Evolutionary conservation across 2,113 vertebrate genomes (phyloP).

Genomic region (Heloderma charlesbogerti): DNA sequence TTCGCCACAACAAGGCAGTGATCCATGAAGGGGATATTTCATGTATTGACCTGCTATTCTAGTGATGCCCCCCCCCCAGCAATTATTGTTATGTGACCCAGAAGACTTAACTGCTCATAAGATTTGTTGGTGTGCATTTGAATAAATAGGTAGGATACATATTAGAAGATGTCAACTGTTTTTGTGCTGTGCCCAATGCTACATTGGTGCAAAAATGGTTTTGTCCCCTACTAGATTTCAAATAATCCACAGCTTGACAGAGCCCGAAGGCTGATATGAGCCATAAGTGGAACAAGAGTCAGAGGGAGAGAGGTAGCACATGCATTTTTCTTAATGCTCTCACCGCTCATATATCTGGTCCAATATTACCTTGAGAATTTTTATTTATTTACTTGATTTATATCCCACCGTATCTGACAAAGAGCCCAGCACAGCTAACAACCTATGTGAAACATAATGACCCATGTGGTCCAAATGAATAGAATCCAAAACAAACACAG

Average conservation of each 20-base stretch:
- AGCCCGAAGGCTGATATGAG: not conserved
- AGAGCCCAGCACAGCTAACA: too few species aligned
- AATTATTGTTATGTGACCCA: not conserved
- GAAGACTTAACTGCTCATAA: not conserved
- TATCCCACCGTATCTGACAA: too few species aligned
- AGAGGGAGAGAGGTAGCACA: not conserved
- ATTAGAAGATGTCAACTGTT: not conserved
- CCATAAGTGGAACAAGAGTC: too few species aligned
- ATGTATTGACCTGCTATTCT: not conserved
- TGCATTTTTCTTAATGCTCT: not conserved
- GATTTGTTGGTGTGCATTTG: not conserved
- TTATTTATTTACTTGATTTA: too few species aligned
- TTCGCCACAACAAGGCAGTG: too few species aligned
- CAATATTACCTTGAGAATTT: not conserved
- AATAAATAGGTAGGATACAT: slow-evolving; percentile 3
- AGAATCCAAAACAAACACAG: not conserved
- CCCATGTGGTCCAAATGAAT: not conserved
- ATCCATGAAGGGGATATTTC: too few species aligned
- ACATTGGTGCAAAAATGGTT: not conserved
- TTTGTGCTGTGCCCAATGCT: too few species aligned
- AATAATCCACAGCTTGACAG: not conserved
- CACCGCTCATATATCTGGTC: not conserved
- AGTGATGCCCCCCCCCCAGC: not conserved
- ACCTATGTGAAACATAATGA: not conserved
- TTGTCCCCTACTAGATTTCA: not conserved